Evolutionary conservation across 2,113 vertebrate genomes (phyloP), one percentile per base, ranked within the genome.

Genomic region (Columba janthina): DNA sequence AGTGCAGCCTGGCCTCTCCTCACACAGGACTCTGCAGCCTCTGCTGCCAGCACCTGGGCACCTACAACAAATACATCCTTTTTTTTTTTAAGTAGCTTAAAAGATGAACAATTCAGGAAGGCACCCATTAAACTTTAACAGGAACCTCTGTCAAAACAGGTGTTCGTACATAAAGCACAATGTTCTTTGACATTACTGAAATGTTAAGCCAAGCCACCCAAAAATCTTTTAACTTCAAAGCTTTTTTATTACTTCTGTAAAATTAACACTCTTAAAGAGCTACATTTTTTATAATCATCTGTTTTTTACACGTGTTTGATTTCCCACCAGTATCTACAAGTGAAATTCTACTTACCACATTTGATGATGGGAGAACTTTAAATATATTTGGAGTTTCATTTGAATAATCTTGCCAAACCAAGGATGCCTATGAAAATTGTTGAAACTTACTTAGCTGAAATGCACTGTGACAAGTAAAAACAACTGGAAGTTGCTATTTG

Each of bases 1-100:
- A 0, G 42, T 9, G 9, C 26, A 25, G 26, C 10, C 26, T 0
- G 0, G 9, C 22, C 3, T 25, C 18, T 46, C 32, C 48, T 69
- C 48, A 29, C 18, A 42, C 21, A 32, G 28, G 19, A 9, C 1
- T 12, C 12, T 40, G 6, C 15, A 31, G 17, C 11, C 17, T 5
- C 4, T 5, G 1, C 10, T 3, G 1, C 25, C 17, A 60, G 2
- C 5, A 1, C n/a, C 25, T 29, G 12, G 26, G 7, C 12, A 50
- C 4, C 4, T 56, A 14, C 25, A 54, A 3, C 14, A 62, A 50
- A 36, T 62, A 48, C 17, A 50, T 22, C 2, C 6, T 53, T 40
- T 48, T 42, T 21, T 82, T 65, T 28, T 40, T 46, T 46, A 46
- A 18, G 44, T 12, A 54, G 19, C 12, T 79, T 67, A 34, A 78